These are phyloP conservation scores for Heliangelus exortis DNA, from an alignment of 2,797 vertebrate genomes.

Conservation along the genomic window DNA sequence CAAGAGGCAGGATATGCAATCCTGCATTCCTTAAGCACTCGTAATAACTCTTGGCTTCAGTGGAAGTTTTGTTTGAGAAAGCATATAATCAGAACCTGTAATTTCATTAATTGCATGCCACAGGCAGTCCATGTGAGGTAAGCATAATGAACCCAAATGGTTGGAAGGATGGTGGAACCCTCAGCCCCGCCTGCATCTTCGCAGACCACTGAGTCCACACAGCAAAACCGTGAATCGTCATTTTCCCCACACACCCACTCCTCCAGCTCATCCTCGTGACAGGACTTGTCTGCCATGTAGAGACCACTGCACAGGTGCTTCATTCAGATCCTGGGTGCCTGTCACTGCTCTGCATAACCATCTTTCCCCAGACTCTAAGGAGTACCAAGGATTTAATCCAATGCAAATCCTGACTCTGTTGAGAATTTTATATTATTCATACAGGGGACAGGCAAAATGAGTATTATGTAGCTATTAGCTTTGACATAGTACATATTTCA, in stretches of 20 bases:
- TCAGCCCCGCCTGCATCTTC: neutral
- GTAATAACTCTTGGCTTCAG: slow-evolving; percentile 63
- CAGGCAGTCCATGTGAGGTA: slow-evolving; percentile 45
- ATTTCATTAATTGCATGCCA: slow-evolving; percentile 61
- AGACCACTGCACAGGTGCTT: neutral
- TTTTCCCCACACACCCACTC: neutral
- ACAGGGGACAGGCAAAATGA: neutral
- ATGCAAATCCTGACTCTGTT: neutral
- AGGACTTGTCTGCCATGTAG: accelerated
- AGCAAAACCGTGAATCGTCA: neutral
- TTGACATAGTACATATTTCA: slow-evolving; percentile 30
- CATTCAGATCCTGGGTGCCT: neutral
- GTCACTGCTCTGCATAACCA: neutral
- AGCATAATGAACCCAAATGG: slow-evolving; percentile 38
- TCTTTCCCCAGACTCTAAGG: neutral
- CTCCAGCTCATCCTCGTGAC: neutral
- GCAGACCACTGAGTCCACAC: neutral
- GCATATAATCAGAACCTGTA: slow-evolving; percentile 46
- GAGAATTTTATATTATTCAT: neutral
- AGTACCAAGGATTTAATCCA: neutral
- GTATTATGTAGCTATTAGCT: neutral
- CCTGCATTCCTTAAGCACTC: slow-evolving; percentile 54
- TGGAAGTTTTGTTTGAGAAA: slow-evolving; percentile 66
- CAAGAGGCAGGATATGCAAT: slow-evolving; percentile 67
- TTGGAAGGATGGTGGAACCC: neutral